Evolutionary conservation across 2,113 vertebrate genomes (phyloP).

Genomic region (Gopherus flavomarginatus): DNA sequence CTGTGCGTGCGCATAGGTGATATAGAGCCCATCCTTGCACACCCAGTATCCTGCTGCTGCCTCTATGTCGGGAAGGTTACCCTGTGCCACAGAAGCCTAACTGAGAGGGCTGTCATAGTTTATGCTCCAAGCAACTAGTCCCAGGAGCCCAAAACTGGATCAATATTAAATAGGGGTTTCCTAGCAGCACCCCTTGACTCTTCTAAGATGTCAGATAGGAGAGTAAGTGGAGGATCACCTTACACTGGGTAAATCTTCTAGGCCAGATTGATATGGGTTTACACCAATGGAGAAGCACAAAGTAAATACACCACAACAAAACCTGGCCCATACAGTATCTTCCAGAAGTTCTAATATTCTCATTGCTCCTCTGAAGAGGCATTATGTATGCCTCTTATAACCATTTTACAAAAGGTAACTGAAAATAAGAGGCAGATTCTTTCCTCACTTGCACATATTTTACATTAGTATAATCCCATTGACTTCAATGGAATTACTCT

Average conservation of each 20-base stretch:
- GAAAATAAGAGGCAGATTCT: not conserved
- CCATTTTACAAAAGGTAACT: not conserved
- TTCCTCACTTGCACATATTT: not conserved
- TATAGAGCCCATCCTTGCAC: not conserved
- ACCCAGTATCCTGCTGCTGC: too few species aligned
- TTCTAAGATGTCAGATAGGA: not conserved
- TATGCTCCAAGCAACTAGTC: not conserved
- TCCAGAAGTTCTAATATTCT: not conserved
- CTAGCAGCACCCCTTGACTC: not conserved
- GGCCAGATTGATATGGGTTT: fast-evolving
- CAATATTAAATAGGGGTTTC: not conserved
- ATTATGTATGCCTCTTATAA: not conserved
- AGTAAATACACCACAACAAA: not conserved
- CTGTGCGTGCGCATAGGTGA: not conserved
- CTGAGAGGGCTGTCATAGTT: slow-evolving; percentile 24
- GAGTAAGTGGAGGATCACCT: not conserved
- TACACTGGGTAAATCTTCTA: not conserved
- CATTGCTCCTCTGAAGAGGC: not conserved
- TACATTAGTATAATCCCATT: not conserved
- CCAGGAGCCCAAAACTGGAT: not conserved
- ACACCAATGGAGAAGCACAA: fast-evolving
- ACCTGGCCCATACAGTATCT: not conserved
- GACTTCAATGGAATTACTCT: not conserved
- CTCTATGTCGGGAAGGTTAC: not conserved
- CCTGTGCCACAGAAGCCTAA: not conserved